phyloP scores from a whole-genome alignment of 2,797 vertebrate genomes.

The Hypotaenidia okinawae region DNA sequence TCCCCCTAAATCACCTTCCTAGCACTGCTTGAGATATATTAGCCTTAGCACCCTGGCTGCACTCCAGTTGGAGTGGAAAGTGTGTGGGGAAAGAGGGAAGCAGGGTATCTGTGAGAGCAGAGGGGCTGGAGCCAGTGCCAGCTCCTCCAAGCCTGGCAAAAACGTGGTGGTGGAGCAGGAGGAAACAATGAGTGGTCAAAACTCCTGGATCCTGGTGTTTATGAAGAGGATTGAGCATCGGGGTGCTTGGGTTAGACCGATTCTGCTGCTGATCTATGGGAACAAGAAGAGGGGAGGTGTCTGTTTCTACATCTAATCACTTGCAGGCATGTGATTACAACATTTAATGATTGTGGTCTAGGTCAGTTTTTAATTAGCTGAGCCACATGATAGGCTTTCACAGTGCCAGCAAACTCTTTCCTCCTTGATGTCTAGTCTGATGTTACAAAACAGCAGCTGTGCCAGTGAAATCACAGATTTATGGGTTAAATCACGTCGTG shows the following conservation, averaged over 20 bases:
- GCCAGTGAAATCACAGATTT: constrained; percentile 28
- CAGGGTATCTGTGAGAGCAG: not conserved
- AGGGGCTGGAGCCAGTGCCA: rapidly evolving
- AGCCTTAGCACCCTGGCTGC: not conserved
- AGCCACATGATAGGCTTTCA: constrained; percentile 37
- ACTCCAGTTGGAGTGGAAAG: not conserved
- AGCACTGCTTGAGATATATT: not conserved
- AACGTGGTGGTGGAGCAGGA: not conserved
- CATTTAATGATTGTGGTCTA: constrained; percentile 43
- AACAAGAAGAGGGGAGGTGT: not conserved
- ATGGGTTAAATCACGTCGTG: constrained; percentile 12
- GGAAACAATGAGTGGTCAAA: not conserved
- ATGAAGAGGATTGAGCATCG: not conserved
- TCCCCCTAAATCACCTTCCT: constrained; percentile 8
- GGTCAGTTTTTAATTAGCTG: constrained; percentile 69
- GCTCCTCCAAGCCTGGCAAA: not conserved
- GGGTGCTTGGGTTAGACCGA: not conserved
- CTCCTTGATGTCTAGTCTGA: constrained; percentile 26
- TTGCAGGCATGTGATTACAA: constrained; percentile 70
- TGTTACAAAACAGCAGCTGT: constrained; percentile 31
- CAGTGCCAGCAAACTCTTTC: constrained; percentile 52
- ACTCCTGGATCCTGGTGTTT: not conserved
- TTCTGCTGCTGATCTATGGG: constrained; percentile 26
- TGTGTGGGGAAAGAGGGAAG: not conserved
- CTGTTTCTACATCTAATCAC: constrained; percentile 54